Conservation (phyloP, 2,113 vertebrate genomes). For the Leucopsar rothschildi region DNA sequence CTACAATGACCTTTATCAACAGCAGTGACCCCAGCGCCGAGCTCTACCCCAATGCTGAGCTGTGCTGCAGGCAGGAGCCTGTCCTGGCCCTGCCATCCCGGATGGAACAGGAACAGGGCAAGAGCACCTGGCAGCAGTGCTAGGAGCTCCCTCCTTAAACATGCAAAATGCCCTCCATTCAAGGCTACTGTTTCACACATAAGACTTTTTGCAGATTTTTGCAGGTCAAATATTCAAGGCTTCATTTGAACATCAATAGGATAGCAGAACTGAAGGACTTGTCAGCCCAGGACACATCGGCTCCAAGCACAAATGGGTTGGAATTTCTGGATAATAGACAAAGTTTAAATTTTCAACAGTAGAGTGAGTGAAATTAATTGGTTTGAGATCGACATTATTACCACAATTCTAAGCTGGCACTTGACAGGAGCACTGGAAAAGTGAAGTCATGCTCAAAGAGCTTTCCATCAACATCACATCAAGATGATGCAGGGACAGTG, state of each 20-base stretch:
- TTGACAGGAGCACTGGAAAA: not conserved
- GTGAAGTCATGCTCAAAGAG: not conserved
- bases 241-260: not conserved
- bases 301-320: not conserved
- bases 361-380: not conserved
- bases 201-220: not conserved
- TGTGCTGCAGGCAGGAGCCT: not conserved
- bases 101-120: not conserved
- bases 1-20: not conserved
- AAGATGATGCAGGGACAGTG: rapidly evolving
- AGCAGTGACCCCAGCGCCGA: not conserved
- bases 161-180: not conserved
- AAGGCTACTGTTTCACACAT: not conserved
- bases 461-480: rapidly evolving
- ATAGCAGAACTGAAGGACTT: not conserved
- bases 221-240: not conserved
- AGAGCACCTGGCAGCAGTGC: not conserved
- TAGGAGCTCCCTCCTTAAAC: not conserved
- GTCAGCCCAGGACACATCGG: not conserved
- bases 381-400: not conserved
- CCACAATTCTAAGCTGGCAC: not conserved
- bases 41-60: not conserved
- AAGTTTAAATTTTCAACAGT: not conserved
- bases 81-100: not conserved
- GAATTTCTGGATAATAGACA: not conserved